Evolutionary conservation across 2,888 invertebrate genomes (phyloP), one percentile per base, ranked within the genome.

Genomic region (Habroteleia sp.): DNA sequence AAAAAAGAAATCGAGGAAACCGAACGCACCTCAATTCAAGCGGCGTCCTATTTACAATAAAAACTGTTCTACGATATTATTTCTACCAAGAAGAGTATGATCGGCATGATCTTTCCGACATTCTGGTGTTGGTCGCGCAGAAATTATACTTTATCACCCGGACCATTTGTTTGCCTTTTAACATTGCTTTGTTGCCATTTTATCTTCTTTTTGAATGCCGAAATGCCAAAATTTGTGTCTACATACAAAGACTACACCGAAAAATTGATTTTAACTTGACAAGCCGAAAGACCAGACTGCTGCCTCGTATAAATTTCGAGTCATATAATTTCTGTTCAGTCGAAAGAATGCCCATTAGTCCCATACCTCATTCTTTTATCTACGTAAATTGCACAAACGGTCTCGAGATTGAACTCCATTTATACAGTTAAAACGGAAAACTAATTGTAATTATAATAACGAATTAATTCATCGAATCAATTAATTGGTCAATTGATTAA

Each of bases 381-480:
- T 84, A 83, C 77, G 76, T 76, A 71, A 81, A 84, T 83, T 83
- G 82, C 82, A 83, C 82, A 83, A 81, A 83, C 81, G 82, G 82
- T 84, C 81, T 82, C 81, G 78, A 82, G 79, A 78, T 80, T 80
- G 74, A 77, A 80, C 79, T 82, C 76, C 71, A 69, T 50, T 37
- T 71, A 62, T 56, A 71, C 62, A 63, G 5, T 41, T 33, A 41
- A 48, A 54, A 62, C 54, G 23, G 23, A 8, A 48, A 50, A 58
- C 33, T 63, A 42, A 52, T 50, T n/a, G 29, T 25, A 50, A 58
- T 42, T 41, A 16, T 37, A 37, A 29, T 31, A 48, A 48, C 14
- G 14, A 31, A 48, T 48, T 11, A 48, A 48, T 11, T 25, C 31
- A 48, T 17, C 10, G 17, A 8, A n/a, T 48, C 29, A 29, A 33